Conservation (phyloP, 2,888 invertebrate genomes). For the Brachypterus glaber region DNA sequence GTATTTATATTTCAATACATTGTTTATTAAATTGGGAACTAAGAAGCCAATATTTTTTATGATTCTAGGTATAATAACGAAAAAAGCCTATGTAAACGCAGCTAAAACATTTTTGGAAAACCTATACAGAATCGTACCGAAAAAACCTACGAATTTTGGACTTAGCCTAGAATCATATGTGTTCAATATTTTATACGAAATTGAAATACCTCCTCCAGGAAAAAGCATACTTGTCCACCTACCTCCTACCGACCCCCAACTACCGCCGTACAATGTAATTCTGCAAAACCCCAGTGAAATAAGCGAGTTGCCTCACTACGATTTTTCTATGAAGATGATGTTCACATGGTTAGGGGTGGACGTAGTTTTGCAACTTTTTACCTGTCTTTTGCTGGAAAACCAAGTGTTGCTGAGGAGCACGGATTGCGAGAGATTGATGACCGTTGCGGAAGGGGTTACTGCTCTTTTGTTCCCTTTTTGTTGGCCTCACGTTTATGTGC, state of each 20-base stretch:
- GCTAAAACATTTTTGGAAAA: slow-evolving; percentile 79
- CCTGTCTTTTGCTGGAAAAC: slow-evolving; percentile 91
- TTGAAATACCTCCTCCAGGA: slow-evolving; percentile 70
- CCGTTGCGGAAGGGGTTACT: slow-evolving; percentile 90
- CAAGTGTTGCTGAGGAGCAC: slow-evolving; percentile 90
- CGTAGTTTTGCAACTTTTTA: slow-evolving; percentile 84
- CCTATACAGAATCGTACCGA: slow-evolving; percentile 67
- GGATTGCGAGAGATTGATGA: slow-evolving; percentile 93
- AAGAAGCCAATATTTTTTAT: too few species aligned
- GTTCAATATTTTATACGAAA: slow-evolving; percentile 90
- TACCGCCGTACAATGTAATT: slow-evolving; percentile 56
- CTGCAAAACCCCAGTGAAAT: slow-evolving; percentile 68
- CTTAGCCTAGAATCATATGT: slow-evolving; percentile 87
- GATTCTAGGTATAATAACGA: slow-evolving; percentile 78
- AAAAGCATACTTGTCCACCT: slow-evolving; percentile 72
- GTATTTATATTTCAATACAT: too few species aligned
- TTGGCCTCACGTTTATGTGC: slow-evolving; percentile 99
- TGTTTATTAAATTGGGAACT: too few species aligned
- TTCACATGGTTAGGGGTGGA: slow-evolving; percentile 87
- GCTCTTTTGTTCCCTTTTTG: slow-evolving; percentile 86
- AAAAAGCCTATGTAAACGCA: slow-evolving; percentile 82
- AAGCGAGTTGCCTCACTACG: slow-evolving; percentile 86
- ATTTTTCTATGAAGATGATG: slow-evolving; percentile 82
- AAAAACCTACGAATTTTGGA: slow-evolving; percentile 50
- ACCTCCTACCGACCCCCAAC: slow-evolving; percentile 60